phyloP scores from a whole-genome alignment of 2,888 invertebrate genomes.

The Tiphia femorata region DNA sequence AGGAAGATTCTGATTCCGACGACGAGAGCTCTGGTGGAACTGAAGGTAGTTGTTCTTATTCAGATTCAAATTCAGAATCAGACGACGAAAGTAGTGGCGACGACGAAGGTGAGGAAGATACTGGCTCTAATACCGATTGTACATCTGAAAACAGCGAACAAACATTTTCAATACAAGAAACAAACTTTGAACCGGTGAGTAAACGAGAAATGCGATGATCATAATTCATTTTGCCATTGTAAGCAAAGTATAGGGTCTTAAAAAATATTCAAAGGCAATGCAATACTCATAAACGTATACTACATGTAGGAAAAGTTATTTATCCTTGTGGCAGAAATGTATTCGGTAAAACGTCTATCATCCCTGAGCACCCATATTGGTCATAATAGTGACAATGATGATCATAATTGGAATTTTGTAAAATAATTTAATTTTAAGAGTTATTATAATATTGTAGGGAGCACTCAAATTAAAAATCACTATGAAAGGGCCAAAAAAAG shows the following conservation, averaged over 20 bases:
- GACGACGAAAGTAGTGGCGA: constrained; percentile 65
- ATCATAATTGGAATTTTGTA: background rate
- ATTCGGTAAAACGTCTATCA: too few species aligned
- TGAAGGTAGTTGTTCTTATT: constrained; percentile 66
- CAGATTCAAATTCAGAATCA: constrained; percentile 65
- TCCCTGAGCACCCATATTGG: background rate
- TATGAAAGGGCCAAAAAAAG: constrained; percentile 68
- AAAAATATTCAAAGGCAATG: too few species aligned
- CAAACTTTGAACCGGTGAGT: constrained; percentile 71
- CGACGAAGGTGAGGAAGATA: constrained; percentile 55
- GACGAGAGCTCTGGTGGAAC: constrained; percentile 68
- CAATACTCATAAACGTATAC: too few species aligned
- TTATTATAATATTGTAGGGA: constrained; percentile 60
- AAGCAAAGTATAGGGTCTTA: too few species aligned
- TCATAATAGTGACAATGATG: background rate
- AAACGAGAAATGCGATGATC: background rate
- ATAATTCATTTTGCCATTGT: too few species aligned
- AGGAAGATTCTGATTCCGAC: constrained; percentile 69
- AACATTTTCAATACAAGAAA: constrained; percentile 70
- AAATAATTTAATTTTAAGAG: constrained; percentile 2
- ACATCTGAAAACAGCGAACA: constrained; percentile 69
- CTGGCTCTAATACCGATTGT: constrained; percentile 70
- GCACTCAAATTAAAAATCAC: constrained; percentile 71
- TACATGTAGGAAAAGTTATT: too few species aligned
- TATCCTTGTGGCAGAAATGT: too few species aligned